A percentile compares a stretch with the other conserved stretches of the same genome.
These are phyloP conservation scores for Anomalospiza imberbis DNA, from an alignment of 2,797 vertebrate species.

Conservation along the genomic window DNA sequence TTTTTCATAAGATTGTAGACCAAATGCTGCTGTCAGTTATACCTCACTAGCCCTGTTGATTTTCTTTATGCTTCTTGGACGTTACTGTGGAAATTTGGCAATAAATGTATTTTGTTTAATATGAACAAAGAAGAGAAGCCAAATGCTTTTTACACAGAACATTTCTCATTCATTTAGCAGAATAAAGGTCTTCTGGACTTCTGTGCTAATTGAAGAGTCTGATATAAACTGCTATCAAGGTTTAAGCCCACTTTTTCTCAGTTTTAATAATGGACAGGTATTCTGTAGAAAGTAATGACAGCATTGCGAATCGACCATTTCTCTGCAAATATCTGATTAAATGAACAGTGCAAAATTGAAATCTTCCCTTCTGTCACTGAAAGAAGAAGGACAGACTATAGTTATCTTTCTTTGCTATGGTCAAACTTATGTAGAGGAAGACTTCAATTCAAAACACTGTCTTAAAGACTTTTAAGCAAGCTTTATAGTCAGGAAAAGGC, in stretches of 20 bases:
- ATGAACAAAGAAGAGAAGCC: not conserved
- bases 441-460: not conserved
- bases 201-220: not conserved
- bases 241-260: not conserved
- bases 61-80: not conserved
- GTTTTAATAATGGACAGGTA: not conserved
- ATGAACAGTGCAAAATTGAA: not conserved
- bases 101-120: not conserved
- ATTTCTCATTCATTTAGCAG: not conserved
- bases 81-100: slow-evolving; percentile 8
- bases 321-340: not conserved
- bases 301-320: not conserved
- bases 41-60: not conserved
- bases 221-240: not conserved
- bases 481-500: not conserved
- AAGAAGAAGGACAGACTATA: not conserved
- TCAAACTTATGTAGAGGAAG: not conserved
- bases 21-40: not conserved
- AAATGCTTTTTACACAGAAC: not conserved
- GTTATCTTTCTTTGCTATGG: not conserved
- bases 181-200: not conserved
- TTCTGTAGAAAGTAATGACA: not conserved
- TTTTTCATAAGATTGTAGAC: not conserved
- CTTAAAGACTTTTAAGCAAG: not conserved
- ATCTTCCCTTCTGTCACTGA: not conserved